A percentile compares a stretch with the other conserved stretches of the same genome.
phyloP scores from a whole-genome alignment of 1,140 invertebrate species.

The Lepidurus couesii region DNA sequence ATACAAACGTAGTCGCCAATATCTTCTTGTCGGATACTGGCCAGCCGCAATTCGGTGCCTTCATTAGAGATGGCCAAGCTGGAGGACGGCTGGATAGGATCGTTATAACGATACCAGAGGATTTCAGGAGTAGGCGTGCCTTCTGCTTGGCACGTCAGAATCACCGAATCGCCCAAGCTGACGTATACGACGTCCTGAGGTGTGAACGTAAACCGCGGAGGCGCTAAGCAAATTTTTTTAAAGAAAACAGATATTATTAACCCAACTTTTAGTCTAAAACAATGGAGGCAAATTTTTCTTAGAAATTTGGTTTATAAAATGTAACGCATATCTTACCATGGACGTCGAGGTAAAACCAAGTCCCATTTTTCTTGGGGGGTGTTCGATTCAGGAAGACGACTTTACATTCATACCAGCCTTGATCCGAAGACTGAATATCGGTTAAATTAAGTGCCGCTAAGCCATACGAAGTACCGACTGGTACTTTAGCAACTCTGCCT shows the following conservation, averaged over 20 bases:
- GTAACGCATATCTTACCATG: conserved; percentile 56
- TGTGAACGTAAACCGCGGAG: conserved; percentile 85
- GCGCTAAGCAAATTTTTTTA: conserved; percentile 48
- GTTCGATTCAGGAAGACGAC: conserved; percentile 91
- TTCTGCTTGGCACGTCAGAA: conserved; percentile 89
- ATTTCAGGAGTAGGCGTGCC: conserved; percentile 86
- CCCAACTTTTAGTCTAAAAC: background rate
- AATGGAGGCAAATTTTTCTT: background rate
- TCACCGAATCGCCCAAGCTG: conserved; percentile 88
- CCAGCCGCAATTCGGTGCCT: conserved; percentile 83
- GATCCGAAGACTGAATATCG: conserved; percentile 82
- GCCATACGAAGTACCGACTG: conserved; percentile 58
- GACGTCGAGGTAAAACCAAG: conserved; percentile 94
- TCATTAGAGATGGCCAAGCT: conserved; percentile 79
- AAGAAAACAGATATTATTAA: background rate
- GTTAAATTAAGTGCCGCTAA: conserved; percentile 89
- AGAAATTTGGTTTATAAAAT: background rate
- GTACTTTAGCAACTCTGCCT: conserved; percentile 78
- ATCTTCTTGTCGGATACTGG: conserved; percentile 81
- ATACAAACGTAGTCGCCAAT: conserved; percentile 94
- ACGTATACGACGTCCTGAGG: conserved; percentile 92
- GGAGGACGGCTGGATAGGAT: conserved; percentile 75
- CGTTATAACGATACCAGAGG: conserved; percentile 74
- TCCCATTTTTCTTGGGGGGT: conserved; percentile 82
- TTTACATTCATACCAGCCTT: conserved; percentile 96